Percentiles rank a stretch among this genome's conserved stretches.
phyloP scores from a whole-genome alignment of 1,140 invertebrate species.

The Agrypnia vestita region DNA sequence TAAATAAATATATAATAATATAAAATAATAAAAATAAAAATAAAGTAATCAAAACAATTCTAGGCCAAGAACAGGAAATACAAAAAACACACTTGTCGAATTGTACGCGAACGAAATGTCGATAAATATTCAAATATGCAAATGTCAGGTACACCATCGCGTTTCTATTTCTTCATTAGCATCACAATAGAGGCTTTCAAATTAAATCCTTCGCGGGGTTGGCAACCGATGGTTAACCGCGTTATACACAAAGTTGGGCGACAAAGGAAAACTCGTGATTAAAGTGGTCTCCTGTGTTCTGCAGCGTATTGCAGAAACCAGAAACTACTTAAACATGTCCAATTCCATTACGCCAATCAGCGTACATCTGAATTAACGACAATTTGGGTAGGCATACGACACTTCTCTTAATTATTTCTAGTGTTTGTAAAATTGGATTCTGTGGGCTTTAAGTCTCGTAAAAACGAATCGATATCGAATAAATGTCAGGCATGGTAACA shows the following conservation, averaged over 20 bases:
- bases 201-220: neutral
- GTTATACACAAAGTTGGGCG: neutral
- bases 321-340: constrained; percentile 1
- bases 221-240: constrained; percentile 9
- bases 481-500: no score
- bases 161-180: constrained; percentile 25
- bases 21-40: no score
- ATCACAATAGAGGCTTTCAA: constrained; percentile 10
- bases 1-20: no score
- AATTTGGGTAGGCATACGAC: no score
- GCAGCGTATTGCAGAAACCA: neutral
- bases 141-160: neutral
- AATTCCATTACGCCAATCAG: constrained; percentile 1
- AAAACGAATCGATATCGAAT: no score
- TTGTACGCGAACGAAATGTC: neutral
- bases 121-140: constrained; percentile 24
- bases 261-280: constrained; percentile 13
- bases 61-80: no score
- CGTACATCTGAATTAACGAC: neutral
- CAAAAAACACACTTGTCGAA: neutral
- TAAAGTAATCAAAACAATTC: no score
- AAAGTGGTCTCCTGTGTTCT: constrained; percentile 8
- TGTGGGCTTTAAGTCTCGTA: no score
- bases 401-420: no score
- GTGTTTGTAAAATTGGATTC: no score